phyloP scores from a whole-genome alignment of 2,797 vertebrate species.

The Psittacula echo region DNA sequence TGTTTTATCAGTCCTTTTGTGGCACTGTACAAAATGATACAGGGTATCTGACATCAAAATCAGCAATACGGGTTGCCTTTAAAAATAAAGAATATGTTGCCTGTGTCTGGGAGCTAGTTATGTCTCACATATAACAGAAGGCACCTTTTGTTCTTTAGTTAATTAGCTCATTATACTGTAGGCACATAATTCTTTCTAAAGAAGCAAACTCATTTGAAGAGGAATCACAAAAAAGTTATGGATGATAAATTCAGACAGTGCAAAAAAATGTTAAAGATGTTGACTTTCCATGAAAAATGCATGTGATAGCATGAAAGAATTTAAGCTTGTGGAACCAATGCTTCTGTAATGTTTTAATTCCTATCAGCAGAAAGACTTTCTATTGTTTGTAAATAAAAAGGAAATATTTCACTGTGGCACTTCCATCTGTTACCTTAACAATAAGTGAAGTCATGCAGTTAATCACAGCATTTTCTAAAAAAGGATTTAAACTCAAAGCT shows the following conservation, averaged over 20 bases:
- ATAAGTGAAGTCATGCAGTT: constrained; percentile 69
- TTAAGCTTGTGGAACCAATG: constrained; percentile 57
- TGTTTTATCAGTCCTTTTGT: constrained; percentile 58
- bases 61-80: constrained; percentile 48
- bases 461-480: constrained; percentile 75
- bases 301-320: constrained; percentile 62
- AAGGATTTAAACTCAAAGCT: constrained; percentile 52
- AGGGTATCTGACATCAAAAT: constrained; percentile 67
- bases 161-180: constrained; percentile 78
- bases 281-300: constrained; percentile 68
- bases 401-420: constrained; percentile 77
- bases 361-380: constrained; percentile 56
- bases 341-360: constrained; percentile 72
- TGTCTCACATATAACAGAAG: constrained; percentile 68
- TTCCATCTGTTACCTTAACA: constrained; percentile 76
- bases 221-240: constrained; percentile 73
- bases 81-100: constrained; percentile 63
- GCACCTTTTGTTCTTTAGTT: constrained; percentile 78
- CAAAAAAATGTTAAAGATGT: constrained; percentile 68
- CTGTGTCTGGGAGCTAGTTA: constrained; percentile 64
- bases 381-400: constrained; percentile 82
- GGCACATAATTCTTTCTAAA: constrained; percentile 77
- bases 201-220: constrained; percentile 69
- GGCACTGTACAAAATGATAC: constrained; percentile 54
- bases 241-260: constrained; percentile 63